Conservation (phyloP, 1,140 invertebrate genomes). For the Galendromus occidentalis region DNA sequence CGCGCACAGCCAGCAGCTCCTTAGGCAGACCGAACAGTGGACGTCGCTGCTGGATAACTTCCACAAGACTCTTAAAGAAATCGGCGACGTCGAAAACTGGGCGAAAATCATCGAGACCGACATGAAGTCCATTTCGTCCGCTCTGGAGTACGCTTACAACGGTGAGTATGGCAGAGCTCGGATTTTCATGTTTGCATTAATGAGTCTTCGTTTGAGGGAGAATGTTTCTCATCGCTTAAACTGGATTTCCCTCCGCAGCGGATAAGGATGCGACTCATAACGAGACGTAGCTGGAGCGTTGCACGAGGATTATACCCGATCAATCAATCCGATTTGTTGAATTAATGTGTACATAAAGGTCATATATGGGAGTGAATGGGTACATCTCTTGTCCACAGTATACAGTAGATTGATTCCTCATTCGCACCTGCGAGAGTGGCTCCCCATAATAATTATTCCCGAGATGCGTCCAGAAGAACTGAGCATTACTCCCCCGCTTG, state of each 20-base stretch:
- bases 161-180: constrained; percentile 28
- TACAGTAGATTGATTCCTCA: no score
- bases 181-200: neutral
- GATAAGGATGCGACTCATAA: neutral
- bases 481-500: no score
- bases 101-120: constrained; percentile 87
- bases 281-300: neutral
- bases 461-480: no score
- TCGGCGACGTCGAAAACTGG: constrained; percentile 98
- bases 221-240: neutral
- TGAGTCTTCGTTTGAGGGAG: neutral
- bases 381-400: no score
- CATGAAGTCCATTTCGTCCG: constrained; percentile 74
- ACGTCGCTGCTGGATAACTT: constrained; percentile 79
- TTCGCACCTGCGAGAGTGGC: no score
- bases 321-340: neutral
- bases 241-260: neutral
- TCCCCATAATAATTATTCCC: no score
- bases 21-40: constrained; percentile 92
- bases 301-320: neutral
- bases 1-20: constrained; percentile 74
- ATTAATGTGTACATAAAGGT: no score
- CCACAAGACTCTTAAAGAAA: constrained; percentile 85
- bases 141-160: constrained; percentile 86
- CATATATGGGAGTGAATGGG: no score